Conservation (phyloP, 2,888 invertebrate species). For the Glaucopsyche alexis region DNA sequence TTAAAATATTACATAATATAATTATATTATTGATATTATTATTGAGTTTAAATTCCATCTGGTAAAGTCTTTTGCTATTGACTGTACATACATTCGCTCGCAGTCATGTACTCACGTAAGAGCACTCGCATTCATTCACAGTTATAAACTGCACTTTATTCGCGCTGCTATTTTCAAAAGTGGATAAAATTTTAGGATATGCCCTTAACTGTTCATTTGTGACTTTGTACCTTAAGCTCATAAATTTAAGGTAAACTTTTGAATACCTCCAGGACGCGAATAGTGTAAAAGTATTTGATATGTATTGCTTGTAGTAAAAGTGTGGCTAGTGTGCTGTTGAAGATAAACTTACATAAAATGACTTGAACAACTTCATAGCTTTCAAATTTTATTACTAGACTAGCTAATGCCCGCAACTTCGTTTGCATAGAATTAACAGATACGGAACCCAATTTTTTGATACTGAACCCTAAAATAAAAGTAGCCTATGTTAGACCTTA, state of each 20-base stretch:
- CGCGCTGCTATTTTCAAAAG: slow-evolving; percentile 7
- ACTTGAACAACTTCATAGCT: not conserved
- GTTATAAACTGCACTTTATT: slow-evolving; percentile 14
- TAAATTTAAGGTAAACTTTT: not conserved
- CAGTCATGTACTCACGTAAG: slow-evolving; percentile 13
- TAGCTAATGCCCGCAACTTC: too few species aligned
- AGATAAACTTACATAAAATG: not conserved
- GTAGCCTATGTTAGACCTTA: too few species aligned
- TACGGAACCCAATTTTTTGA: too few species aligned
- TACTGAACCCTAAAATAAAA: too few species aligned
- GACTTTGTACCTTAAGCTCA: not conserved
- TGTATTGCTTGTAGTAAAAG: not conserved
- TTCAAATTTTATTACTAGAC: too few species aligned
- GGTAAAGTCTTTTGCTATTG: not conserved
- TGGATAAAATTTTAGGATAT: not conserved
- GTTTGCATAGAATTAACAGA: too few species aligned
- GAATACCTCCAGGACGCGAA: not conserved
- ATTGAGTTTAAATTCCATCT: too few species aligned
- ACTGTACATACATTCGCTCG: not conserved
- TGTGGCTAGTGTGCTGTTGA: not conserved
- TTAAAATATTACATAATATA: too few species aligned
- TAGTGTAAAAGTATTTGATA: not conserved
- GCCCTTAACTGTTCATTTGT: not conserved
- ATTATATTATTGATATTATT: too few species aligned
- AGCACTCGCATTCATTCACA: slow-evolving; percentile 6